A percentile compares a stretch with the other conserved stretches of the same genome.
These are phyloP conservation scores for Nebria ingens DNA, from an alignment of 1,140 invertebrate species.

Conservation along the genomic window DNA sequence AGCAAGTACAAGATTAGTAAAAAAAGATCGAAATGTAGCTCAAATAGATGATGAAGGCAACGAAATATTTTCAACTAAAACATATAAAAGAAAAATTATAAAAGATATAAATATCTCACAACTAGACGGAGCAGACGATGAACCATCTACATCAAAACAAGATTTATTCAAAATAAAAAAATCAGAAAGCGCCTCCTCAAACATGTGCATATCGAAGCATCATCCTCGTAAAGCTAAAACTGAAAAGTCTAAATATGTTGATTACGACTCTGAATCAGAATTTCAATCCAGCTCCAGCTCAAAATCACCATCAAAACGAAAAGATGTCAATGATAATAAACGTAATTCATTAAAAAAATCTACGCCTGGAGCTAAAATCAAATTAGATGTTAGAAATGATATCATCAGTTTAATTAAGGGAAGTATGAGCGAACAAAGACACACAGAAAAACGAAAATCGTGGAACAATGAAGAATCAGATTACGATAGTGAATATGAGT, in stretches of 20 bases:
- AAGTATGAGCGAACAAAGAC: conserved; percentile 36
- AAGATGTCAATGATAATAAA: conserved; percentile 10
- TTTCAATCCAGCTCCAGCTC: conserved; percentile 10
- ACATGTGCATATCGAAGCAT: conserved; percentile 12
- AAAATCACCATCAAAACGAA: background rate
- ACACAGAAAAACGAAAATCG: conserved; percentile 18
- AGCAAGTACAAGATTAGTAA: conserved; percentile 14
- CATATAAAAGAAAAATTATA: conserved; percentile 18
- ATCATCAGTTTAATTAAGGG: conserved; percentile 38
- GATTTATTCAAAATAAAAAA: conserved; percentile 10
- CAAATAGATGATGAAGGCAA: too few species aligned
- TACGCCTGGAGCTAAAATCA: conserved; percentile 18
- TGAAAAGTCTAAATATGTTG: conserved; percentile 6
- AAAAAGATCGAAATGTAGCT: too few species aligned
- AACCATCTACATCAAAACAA: conserved; percentile 17
- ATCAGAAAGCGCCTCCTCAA: conserved; percentile 6
- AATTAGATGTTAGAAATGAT: conserved; percentile 36
- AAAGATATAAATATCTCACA: conserved; percentile 17
- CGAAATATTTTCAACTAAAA: too few species aligned
- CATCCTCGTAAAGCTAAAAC: conserved; percentile 17
- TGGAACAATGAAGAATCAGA: conserved; percentile 30
- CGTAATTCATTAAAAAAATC: conserved; percentile 10
- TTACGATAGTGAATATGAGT: conserved; percentile 41
- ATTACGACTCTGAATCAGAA: conserved; percentile 17
- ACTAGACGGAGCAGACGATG: conserved; percentile 21